These are phyloP conservation scores for Plebejus anna DNA, from an alignment of 2,888 invertebrate species.

Conservation along the genomic window DNA sequence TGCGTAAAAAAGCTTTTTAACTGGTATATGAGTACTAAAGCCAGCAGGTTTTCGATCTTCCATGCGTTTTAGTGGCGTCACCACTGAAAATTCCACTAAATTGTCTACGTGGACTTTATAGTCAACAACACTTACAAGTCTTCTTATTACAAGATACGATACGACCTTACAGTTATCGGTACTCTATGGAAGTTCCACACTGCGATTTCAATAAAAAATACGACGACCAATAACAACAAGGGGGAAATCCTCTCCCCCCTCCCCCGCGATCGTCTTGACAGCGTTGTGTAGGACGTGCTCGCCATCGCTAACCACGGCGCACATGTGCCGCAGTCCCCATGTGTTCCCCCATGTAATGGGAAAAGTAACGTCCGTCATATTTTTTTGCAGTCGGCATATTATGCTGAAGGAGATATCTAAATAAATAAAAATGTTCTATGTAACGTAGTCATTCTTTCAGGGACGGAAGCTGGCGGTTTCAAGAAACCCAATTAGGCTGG, in stretches of 20 bases:
- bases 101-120: too few relatives aligned
- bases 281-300: slow-evolving; percentile 17
- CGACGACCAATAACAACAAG: neutral
- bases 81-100: too few relatives aligned
- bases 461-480: too few relatives aligned
- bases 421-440: neutral
- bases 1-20: too few relatives aligned
- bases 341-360: neutral
- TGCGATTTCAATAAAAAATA: neutral
- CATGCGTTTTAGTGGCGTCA: too few relatives aligned
- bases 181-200: too few relatives aligned
- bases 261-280: neutral
- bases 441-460: neutral
- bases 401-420: neutral
- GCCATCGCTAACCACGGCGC: neutral
- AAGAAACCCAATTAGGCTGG: too few relatives aligned
- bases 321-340: neutral
- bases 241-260: neutral
- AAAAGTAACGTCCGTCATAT: neutral
- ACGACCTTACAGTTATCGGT: too few relatives aligned
- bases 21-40: too few relatives aligned
- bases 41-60: too few relatives aligned
- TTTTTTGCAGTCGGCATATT: neutral
- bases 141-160: too few relatives aligned
- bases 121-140: too few relatives aligned